Base-by-base conservation (phyloP, 1,140 invertebrate species). In the Bombus waltoni region DNA sequence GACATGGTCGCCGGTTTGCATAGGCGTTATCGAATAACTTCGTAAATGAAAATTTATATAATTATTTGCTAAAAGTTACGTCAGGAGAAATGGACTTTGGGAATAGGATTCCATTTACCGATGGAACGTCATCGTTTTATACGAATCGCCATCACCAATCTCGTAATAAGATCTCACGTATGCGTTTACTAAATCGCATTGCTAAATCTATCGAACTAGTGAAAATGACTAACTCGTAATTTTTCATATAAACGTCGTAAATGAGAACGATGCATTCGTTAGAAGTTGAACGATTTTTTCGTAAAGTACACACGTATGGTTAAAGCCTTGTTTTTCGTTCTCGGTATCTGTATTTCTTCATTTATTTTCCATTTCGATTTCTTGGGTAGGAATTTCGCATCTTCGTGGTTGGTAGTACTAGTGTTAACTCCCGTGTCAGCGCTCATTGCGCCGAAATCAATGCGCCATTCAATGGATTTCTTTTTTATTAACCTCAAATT, bases 221-320 rank as follows among this genome's bases (percentile, higher is more conserved):
- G 10, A 3, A 62, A 25, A 62, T 0, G 11, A 13, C 11, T 62
- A n/a, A 62, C 13, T 13, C 28, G 2, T n/a, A n/a, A 62, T 62
- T 28, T 59, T 59, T 28, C 18, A 22, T 53, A 53, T 44, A 44
- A 44, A 44, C 5, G 47, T 53, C 5, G 18, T 11, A 15, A 18
- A 53, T 0, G 47, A 53, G 47, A 53, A 53, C 15, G 18, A 53
- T 22, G 1, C 6, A 8, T 53, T 62, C 11, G 28, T 62, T 5
- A n/a, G 28, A 9, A 62, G 10, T 62, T 0, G 28, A 62, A 62
- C 5, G 28, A 62, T n/a, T n/a, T 28, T 32, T 62, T 4, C 59
- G 3, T n/a, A 13, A n/a, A n/a, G 0, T 62, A 4, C 10, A 4
- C 10, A 59, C 25, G 25, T 28, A 28, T 3, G 57, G 3, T 0